Evolutionary conservation across 1,140 invertebrate genomes (phyloP), one percentile per base, ranked within the genome.

Genomic region (Drosophila nebulosa): DNA sequence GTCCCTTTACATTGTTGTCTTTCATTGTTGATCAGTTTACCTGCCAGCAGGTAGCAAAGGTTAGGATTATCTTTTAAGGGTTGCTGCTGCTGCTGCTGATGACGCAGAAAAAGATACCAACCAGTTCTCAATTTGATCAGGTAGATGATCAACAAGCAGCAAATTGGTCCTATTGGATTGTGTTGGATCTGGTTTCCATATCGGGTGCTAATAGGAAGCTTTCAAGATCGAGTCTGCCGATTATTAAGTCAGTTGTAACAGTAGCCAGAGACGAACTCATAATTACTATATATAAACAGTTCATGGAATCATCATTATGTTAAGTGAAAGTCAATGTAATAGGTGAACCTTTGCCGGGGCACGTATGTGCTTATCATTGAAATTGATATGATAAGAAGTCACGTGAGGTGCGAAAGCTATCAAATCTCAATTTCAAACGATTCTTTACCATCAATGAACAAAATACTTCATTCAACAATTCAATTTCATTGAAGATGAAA

Each of bases 21-120:
- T 66, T n/a, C n/a, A 81, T 74, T 83, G 56, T 83, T 75, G 50
- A 64, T 53, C 57, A 68, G 63, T 69, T 79, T 85, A 79, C 76
- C 77, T 86, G 79, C 63, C 10, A 14, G 71, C 79, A 83, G 79
- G 79, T 83, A 83, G 35, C 51, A 55, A 24, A 58, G 36, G 36
- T 53, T 46, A 46, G 39, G 53, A 57, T 46, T 46, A 61, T 69
- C 51, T 66, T 66, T 73, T 79, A 63, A 64, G 80, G 77, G 81
- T 80, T 64, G 69, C 73, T 73, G 75, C n/a, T n/a, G n/a, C 55
- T 61, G 68, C 72, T 67, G 75, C 46, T 72, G 69, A 64, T 53
- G 22, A 24, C 16, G 26, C 30, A 12, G 30, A 24, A 24, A 24
- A 27, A 55, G 39, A 4, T 67, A 56, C 66, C 61, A 84, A 84